phyloP scores from a whole-genome alignment of 1,140 invertebrate species.

The Physella acuta region DNA sequence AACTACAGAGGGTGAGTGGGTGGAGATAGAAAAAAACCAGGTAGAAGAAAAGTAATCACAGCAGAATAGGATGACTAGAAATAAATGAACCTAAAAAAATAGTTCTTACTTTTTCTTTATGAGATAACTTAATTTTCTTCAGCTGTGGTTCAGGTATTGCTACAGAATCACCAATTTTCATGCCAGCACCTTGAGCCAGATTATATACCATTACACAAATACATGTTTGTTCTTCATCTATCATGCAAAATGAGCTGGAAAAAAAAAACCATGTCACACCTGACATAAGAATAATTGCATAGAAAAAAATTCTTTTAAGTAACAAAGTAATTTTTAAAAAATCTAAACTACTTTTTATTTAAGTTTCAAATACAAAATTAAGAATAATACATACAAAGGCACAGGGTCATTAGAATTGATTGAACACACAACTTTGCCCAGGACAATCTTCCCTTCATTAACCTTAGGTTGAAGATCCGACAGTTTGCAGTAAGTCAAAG shows the following conservation, averaged over 20 bases:
- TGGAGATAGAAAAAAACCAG: too few relatives aligned
- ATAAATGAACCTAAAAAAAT: background rate
- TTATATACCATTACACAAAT: slow-evolving; percentile 81
- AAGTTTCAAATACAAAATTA: slow-evolving; percentile 11
- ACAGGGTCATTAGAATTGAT: slow-evolving; percentile 74
- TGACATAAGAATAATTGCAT: background rate
- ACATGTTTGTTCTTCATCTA: slow-evolving; percentile 73
- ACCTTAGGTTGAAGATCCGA: slow-evolving; percentile 64
- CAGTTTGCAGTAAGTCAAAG: slow-evolving; percentile 62
- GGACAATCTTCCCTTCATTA: slow-evolving; percentile 71
- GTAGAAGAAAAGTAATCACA: too few relatives aligned
- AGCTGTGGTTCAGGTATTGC: slow-evolving; percentile 77
- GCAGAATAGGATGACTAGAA: too few relatives aligned
- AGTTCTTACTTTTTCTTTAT: slow-evolving; percentile 65
- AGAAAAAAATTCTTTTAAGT: background rate
- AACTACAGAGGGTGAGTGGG: too few relatives aligned
- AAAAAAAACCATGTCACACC: too few relatives aligned
- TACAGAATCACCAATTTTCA: slow-evolving; percentile 82
- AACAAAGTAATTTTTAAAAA: background rate
- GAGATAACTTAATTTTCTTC: slow-evolving; percentile 67
- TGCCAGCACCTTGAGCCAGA: slow-evolving; percentile 76
- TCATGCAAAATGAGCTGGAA: slow-evolving; percentile 78
- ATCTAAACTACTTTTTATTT: too few relatives aligned
- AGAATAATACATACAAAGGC: slow-evolving; percentile 70
- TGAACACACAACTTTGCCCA: slow-evolving; percentile 80